Evolutionary conservation across 1,140 invertebrate species (phyloP), one percentile per base, ranked within the genome.

Genomic region (Drosophila sp.): DNA sequence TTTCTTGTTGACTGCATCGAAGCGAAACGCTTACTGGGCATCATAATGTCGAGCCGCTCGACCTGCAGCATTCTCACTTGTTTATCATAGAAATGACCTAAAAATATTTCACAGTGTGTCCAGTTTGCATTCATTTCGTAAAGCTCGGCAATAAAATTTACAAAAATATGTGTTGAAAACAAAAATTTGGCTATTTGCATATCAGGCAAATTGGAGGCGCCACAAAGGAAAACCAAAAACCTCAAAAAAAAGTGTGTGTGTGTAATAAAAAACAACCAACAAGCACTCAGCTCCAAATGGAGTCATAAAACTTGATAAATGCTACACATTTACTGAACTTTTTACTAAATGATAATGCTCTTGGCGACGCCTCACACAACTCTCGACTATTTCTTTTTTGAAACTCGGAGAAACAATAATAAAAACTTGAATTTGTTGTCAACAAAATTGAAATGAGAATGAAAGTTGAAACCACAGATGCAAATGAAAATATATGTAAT

Each of bases 151-250:
- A 87, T 86, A 87, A 82, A 87, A 74, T 76, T 70, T 40, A 71
- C 59, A 59, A 78, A 86, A 86, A 86, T 86, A 82, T 86, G 83
- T 82, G 82, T 78, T 78, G 82, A 82, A 86, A 86, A 87, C 76
- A 73, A 66, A 82, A 87, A 76, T 72, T 62, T 56, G 46, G 70
- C 45, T 72, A 86, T 86, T 87, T 86, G 82, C 81, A 86, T 87
- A 86, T 86, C 78, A 72, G 72, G 77, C 59, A 76, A 84, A 77
- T 84, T 72, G 57, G 64, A 41, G 46, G 56, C 72, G 69, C 53
- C 61, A 9, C 40, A 67, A 67, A 29, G 54, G 32, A 9, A 29
- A n/a, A 45, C n/a, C n/a, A n/a, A n/a, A n/a, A n/a, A n/a, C n/a
- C n/a, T n/a, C n/a, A 27, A 40, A 25, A 3, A 25, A 25, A 16